Evolutionary conservation across 2,113 vertebrate genomes (phyloP), one percentile per base, ranked within the genome.

Genomic region (Sorex fumeus): DNA sequence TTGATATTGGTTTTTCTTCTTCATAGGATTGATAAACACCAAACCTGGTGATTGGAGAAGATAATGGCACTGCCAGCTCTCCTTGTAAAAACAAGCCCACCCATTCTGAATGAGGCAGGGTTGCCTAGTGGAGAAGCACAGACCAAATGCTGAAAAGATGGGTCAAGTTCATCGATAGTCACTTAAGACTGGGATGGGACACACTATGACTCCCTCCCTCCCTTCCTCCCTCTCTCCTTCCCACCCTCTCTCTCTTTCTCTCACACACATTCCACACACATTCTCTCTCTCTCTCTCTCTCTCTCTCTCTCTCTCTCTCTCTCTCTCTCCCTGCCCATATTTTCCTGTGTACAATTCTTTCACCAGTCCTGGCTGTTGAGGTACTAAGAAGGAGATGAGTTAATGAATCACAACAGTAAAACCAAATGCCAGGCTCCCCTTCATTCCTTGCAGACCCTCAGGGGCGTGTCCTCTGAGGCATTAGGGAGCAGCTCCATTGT

Each of bases 291-390:
- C 21, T 53, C 50, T 9, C 16, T 40, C 40, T 40, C 40, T 40
- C 13, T 80, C 4, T 23, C 3, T 30, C 11, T 57, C 30, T 25
- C 28, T 2, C 21, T 57, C 53, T 15, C 18, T 6, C 53, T 57
- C 53, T 10, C 53, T 57, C 53, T 18, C 15, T 57, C 18, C 5
- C 11, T 21, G 40, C 53, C 36, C 15, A 60, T 84, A 43, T 36
- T 84, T 90, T 80, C 74, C 60, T 84, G 7, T 30, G 76, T 43
- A 16, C 8, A 43, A 10, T 80, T 70, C 16, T 91, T 72, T 87
- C 25, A 60, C 53, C 19, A 47, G 10, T 69, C 27, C 30, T 80
- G 30, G 32, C 81, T 88, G n/a, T 36, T 60, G 21, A 8, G 70
- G 43, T 16, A 45, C 18, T 6, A 67, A 91, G 36, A 36, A 82